A percentile compares a stretch with the other conserved stretches of the same genome.
These are phyloP conservation scores for Calephelis virginiensis DNA, from an alignment of 1,140 invertebrate genomes.

Conservation along the genomic window DNA sequence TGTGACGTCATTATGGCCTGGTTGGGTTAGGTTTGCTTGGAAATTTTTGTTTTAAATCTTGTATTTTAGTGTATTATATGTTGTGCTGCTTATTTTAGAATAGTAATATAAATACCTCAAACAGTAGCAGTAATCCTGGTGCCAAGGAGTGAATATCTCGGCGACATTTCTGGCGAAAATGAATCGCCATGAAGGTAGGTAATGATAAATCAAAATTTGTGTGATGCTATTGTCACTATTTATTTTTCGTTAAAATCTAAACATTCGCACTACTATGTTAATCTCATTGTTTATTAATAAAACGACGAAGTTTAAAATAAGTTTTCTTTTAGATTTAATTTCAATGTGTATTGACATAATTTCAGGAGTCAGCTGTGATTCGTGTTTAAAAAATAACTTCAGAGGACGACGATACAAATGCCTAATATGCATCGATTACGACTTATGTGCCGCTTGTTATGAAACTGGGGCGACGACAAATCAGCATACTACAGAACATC, in stretches of 20 bases:
- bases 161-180: conserved; percentile 83
- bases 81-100: conserved; percentile 79
- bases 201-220: conserved; percentile 79
- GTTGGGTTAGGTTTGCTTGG: conserved; percentile 86
- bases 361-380: conserved; percentile 98
- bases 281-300: background rate
- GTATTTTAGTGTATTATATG: conserved; percentile 82
- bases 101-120: conserved; percentile 73
- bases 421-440: conserved; percentile 99
- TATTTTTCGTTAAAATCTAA: conserved; percentile 52
- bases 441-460: conserved; percentile 97
- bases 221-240: conserved; percentile 71
- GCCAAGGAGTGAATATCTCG: conserved; percentile 69
- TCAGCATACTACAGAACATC: conserved; percentile 95
- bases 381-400: conserved; percentile 98
- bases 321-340: conserved; percentile 13
- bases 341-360: conserved; percentile 57
- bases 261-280: conserved; percentile 19
- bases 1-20: conserved; percentile 85
- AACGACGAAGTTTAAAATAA: conserved; percentile 30
- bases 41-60: conserved; percentile 82
- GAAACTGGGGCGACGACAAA: conserved; percentile 95
- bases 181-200: conserved; percentile 90
- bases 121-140: conserved; percentile 68
- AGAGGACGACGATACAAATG: conserved; percentile 98